Evolutionary conservation across 2,113 vertebrate genomes (phyloP).

Genomic region (Hirundichthys speculiger): DNA sequence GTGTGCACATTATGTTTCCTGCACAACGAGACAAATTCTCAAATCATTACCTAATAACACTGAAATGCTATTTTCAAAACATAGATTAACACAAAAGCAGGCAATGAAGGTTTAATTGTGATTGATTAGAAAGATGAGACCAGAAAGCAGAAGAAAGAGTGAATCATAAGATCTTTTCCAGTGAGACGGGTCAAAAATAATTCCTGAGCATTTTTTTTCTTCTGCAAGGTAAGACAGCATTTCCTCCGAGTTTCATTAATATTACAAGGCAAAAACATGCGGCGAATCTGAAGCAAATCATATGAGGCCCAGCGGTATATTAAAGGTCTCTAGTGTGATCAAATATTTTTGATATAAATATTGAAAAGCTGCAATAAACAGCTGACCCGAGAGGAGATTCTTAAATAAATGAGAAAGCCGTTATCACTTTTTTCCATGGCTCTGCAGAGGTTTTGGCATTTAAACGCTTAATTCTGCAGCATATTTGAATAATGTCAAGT

Average conservation of each 20-base stretch:
- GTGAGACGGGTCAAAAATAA: neutral
- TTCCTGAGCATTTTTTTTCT: neutral
- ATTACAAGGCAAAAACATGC: conserved; percentile 17
- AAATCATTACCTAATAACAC: conserved; percentile 22
- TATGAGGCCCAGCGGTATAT: conserved; percentile 23
- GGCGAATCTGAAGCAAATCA: conserved; percentile 23
- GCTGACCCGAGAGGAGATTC: conserved; percentile 24
- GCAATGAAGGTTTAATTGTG: conserved; percentile 16
- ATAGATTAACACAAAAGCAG: conserved; percentile 35
- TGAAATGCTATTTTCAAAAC: conserved; percentile 30
- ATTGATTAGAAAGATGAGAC: conserved; percentile 25
- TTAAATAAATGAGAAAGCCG: conserved; percentile 47
- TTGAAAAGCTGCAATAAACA: conserved; percentile 16
- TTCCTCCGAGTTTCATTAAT: conserved; percentile 24
- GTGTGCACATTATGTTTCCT: too few relatives aligned
- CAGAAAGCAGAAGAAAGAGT: neutral
- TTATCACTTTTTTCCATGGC: conserved; percentile 11
- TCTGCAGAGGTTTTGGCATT: conserved; percentile 61
- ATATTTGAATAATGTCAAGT: conserved; percentile 64
- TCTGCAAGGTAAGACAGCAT: too few relatives aligned
- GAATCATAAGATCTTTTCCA: conserved; percentile 13
- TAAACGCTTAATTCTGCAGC: conserved; percentile 56
- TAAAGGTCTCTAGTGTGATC: conserved; percentile 47
- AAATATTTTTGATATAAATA: conserved; percentile 21
- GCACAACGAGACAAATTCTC: neutral